Evolutionary conservation across 2,797 vertebrate genomes (phyloP), one percentile per base, ranked within the genome.

Genomic region (Micromesistius poutassou): DNA sequence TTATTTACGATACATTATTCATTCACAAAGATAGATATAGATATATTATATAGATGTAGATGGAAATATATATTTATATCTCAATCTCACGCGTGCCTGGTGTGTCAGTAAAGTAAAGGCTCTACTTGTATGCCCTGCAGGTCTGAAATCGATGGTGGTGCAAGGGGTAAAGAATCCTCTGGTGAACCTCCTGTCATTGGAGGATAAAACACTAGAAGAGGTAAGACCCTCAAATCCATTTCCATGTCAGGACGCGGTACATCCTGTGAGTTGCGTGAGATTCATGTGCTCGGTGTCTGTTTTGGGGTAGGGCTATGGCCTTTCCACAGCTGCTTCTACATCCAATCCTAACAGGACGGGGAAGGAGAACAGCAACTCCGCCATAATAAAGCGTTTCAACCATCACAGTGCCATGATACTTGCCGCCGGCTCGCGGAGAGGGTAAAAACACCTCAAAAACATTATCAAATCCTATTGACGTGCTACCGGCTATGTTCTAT

Each of bases 321-420:
- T 93, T 82, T 89, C 92, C 70, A 91, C 93, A 6, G 85, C 90
- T 71, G 92, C 96, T 62, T 96, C 97, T 76, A 95, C 96, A 76
- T 97, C 96, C 71, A 95, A 90, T 78, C 89, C 93, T 3, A 94
- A 82, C 90, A 97, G 95, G 88, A 93, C 96, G 0, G 92, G 96
- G 80, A 96, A 97, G 85, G 98, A 99, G 83, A 99, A 94, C 83
- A 98, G 97, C 88, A 99, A 98, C 73, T 95, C 96, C 68, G 98
- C 97, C 89, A 99, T 99, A 81, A 99, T 99, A 86, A 98, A 97
- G 90, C 95, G 98, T 74, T 99, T 99, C 92, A 99, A 99, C 91
- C 97, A 98, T 91, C 98, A 99, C 82, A 99, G 97, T 90, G 97
- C 98, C 92, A 99, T 99, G 98, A 98, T 99, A 86, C 94, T 99